Base-by-base conservation (phyloP, 2,113 vertebrate genomes). In the Pelusios castaneus region DNA sequence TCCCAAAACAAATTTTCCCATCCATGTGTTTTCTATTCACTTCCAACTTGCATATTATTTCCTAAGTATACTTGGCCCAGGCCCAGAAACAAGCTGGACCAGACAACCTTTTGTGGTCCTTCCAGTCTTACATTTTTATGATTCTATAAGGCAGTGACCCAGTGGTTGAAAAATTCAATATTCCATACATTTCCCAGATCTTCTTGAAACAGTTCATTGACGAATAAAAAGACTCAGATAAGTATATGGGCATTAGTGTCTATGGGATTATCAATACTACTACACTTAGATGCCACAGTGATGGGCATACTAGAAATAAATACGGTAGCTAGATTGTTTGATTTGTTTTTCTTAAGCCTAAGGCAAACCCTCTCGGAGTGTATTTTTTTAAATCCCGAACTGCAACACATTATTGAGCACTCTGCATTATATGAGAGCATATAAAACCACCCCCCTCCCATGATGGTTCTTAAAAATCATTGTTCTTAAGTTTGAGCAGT, bases 341-440 rank as follows among this genome's bases (percentile, higher is more conserved):
- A 88, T 96, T 95, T 96, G 95, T 94, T 97, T 96, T 92, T 85
- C 84, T 88, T 51, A 43, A 91, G 92, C 73, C 49, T 84, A 77
- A 45, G 3, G 14, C 38, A 45, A 29, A 92, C 91, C 80, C 34
- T 73, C 87, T 91, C 29, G 73, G 91, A 95, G 97, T 92, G 96
- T 92, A 84, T 31, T 92, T 87, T 90, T 93, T 94, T 94, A 94
- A 87, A 97, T 92, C 96, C 77, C 73, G 92, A 88, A 78, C 54
- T 84, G 89, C 92, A 93, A 92, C 56, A 5, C 80, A 92, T 85
- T 89, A 94, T 73, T 86, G 92, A 95, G 95, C 88, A 95, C 89
- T 87, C 91, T 38, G 63, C 63, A 80, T 43, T 91, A 92, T 89
- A 97, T 97, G 94, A 96, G 95, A 89, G 80, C 92, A 95, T 95